Base-by-base conservation (phyloP, 35 echinoderm and acorn worm genomes). In the Amphiura filiformis region DNA sequence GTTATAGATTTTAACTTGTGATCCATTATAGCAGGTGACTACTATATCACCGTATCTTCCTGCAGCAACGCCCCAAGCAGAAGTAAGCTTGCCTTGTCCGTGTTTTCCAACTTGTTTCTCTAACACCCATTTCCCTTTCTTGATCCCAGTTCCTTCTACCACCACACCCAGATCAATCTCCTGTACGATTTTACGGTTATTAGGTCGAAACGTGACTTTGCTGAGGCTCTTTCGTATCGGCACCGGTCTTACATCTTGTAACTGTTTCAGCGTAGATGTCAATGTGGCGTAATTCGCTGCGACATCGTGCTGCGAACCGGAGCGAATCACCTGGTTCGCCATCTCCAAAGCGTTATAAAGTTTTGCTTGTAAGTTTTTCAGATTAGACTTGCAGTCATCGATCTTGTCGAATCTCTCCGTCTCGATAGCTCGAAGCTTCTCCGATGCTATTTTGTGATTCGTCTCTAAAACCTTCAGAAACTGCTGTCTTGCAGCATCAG, bases 271-370 rank as follows among this genome's bases (percentile, higher is more conserved):
- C 4, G 15, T 70, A 30, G 9, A 13, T 70, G 61, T 70, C 28
- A 70, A 70, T 11, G 61, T 26, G 26, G 61, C 7, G 28, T 70
- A 70, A n/a, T 70, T 70, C 4, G 61, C 4, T 13, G 61, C 61
- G 7, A 70, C 61, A n/a, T 70, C 61, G 26, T 70, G 61, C 26
- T 11, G 61, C 26, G 61, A 70, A 26, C 61, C 61, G 7, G 61
- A 70, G 11, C 61, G 61, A 70, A 70, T 70, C 61, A 70, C 61
- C 28, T 70, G 61, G 26, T 70, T 70, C 1, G 61, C 61, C 61
- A 70, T 70, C 61, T 70, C 61, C 28, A 70, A 70, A 18, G 61
- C 61, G 26, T 70, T 70, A n/a, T 70, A 70, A 70, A 70, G 61
- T 23, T 70, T 70, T 2, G 61, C 61, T 70, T 70, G 61, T 23